Base-by-base conservation (phyloP, 1,140 invertebrate species). In the Pseudomyrmex cubaensis region DNA sequence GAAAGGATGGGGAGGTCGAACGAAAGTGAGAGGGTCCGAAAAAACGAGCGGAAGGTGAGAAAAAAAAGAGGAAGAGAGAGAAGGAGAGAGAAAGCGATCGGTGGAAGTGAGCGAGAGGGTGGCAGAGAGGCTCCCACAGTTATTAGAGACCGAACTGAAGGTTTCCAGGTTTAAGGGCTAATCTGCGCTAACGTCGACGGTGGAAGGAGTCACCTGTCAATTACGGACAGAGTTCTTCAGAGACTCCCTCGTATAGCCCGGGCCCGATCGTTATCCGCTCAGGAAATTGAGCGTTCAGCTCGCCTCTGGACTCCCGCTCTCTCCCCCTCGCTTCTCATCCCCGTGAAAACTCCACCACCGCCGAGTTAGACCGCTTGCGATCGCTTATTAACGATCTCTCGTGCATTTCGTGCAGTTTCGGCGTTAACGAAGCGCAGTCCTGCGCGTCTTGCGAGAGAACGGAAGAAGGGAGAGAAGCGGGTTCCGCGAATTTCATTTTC, bases 121-220 rank as follows among this genome's bases (percentile, higher is more conserved):
- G 44, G 52, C 46, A 22, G 50, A 22, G 50, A 80, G 62, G 61
- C 74, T 87, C 87, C 72, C 82, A 82, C 82, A 87, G 87, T 88
- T 87, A 88, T 88, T 87, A 88, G 50, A 22, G 20, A n/a, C 46
- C 10, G 62, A 17, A 17, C 48, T 10, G 77, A 35, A 59, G 54
- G 82, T 85, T 88, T 52, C 73, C 76, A 5, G n/a, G 84, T 83
- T 72, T 67, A 78, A 22, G 75, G 61, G 59, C n/a, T 70, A 80
- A 56, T 44, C 70, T 54, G 48, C 4, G 50, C 73, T 64, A 35
- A 62, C 17, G 59, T 69, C 69, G 67, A 64, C 70, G 35, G 7
- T 59, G 48, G 70, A 88, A 87, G 87, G 87, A 90, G 86, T 90
- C 89, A 89, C 84, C 90, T 90, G 88, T 92, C 91, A 92, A 92